Evolutionary conservation across 2,888 invertebrate species (phyloP).

Genomic region (Lordiphosa fenestrarum): DNA sequence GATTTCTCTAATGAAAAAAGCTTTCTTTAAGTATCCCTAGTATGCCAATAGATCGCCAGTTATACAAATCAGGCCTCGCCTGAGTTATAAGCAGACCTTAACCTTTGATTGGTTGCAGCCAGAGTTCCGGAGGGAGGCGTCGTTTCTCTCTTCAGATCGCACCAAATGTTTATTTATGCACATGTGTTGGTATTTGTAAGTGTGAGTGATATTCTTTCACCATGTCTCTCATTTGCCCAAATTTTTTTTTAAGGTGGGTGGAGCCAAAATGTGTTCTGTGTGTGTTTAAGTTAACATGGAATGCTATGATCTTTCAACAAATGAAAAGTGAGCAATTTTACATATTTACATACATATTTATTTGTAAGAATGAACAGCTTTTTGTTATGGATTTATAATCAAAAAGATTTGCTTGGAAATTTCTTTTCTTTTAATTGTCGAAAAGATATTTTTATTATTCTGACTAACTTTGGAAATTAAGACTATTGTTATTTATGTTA

Average conservation of each 20-base stretch:
- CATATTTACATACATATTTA: conserved; percentile 1
- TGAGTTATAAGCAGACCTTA: no score
- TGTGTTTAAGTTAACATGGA: conserved; percentile 40
- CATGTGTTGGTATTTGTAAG: conserved; percentile 8
- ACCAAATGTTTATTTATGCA: conserved; percentile 31
- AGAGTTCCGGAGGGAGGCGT: conserved; percentile 12
- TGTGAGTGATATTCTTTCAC: conserved; percentile 1
- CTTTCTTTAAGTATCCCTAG: no score
- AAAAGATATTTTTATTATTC: no score
- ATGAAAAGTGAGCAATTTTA: conserved; percentile 53
- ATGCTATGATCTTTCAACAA: conserved; percentile 49
- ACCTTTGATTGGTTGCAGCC: no score
- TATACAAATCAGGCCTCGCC: not conserved
- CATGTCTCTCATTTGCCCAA: conserved; percentile 38
- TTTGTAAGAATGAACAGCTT: no score
- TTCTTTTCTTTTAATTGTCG: no score
- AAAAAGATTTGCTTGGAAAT: no score
- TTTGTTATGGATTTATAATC: no score
- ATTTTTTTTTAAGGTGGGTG: conserved; percentile 31
- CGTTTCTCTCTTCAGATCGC: conserved; percentile 17
- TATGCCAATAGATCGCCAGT: no score
- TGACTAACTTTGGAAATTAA: no score
- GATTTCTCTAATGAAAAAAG: no score
- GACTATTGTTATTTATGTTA: no score
- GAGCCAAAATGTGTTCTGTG: conserved; percentile 42